Percentiles rank a stretch among this genome's conserved stretches.
These are phyloP conservation scores for Phenganax marumi DNA, from an alignment of 92 coral and sea anemone genomes.

Conservation along the genomic window DNA sequence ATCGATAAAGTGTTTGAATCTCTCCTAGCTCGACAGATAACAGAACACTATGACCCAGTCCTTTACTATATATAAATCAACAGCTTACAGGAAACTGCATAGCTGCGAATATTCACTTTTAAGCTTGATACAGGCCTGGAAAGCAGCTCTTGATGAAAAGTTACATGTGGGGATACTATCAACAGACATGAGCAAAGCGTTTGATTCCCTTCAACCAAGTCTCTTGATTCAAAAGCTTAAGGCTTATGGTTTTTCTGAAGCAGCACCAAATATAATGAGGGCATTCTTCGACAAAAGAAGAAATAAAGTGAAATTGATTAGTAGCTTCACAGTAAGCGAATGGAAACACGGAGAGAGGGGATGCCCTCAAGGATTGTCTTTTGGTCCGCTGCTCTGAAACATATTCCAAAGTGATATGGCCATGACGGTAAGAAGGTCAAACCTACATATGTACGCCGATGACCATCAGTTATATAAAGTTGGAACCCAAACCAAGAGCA, in stretches of 20 bases:
- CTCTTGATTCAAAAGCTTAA: slow-evolving; percentile 46
- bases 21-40: slow-evolving; percentile 51
- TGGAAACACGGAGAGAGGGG: slow-evolving; percentile 45
- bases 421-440: no score
- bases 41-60: slow-evolving; percentile 37
- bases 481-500: no score
- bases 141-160: slow-evolving; percentile 48
- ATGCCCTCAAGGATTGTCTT: slow-evolving; percentile 57
- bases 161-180: slow-evolving; percentile 56
- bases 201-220: slow-evolving; percentile 57
- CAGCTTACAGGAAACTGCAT: slow-evolving; percentile 56
- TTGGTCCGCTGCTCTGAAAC: no score
- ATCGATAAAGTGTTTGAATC: slow-evolving; percentile 55
- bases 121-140: slow-evolving; percentile 49
- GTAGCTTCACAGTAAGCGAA: no score
- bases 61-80: slow-evolving; percentile 50
- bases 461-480: no score
- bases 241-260: slow-evolving; percentile 52
- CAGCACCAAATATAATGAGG: slow-evolving; percentile 45
- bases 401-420: no score
- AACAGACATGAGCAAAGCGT: slow-evolving; percentile 56
- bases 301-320: no score
- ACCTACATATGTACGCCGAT: no score
- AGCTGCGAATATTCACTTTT: slow-evolving; percentile 59
- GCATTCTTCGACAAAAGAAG: slow-evolving; percentile 47